Percentiles rank a stretch among this genome's conserved stretches.
These are phyloP conservation scores for Euura lappo DNA, from an alignment of 1,140 invertebrate genomes.

Conservation along the genomic window DNA sequence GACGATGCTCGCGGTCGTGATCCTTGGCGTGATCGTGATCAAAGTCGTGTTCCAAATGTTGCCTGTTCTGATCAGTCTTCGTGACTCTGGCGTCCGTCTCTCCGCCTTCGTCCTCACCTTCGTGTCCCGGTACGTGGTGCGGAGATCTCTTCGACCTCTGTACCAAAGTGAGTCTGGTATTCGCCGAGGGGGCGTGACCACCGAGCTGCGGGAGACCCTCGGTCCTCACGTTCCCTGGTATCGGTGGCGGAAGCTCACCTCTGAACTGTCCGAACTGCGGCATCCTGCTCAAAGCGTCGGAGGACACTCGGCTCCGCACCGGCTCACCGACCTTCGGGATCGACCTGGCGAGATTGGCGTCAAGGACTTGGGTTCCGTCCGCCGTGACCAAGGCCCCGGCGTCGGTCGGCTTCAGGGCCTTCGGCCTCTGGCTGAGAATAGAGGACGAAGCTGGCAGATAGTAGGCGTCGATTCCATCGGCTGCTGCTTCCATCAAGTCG, in stretches of 20 bases:
- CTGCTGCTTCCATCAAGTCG: constrained; percentile 67
- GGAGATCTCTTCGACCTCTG: constrained; percentile 45
- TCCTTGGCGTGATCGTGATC: constrained; percentile 24
- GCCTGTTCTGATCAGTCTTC: constrained; percentile 19
- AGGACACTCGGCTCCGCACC: constrained; percentile 52
- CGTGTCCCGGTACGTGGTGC: constrained; percentile 37
- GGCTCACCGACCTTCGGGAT: constrained; percentile 55
- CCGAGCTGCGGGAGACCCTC: constrained; percentile 22
- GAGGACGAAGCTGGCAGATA: constrained; percentile 67
- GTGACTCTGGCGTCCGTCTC: not conserved
- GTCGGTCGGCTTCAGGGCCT: constrained; percentile 52
- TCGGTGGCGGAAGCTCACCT: constrained; percentile 70
- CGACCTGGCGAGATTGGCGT: constrained; percentile 65
- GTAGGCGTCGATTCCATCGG: constrained; percentile 71
- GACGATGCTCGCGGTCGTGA: constrained; percentile 26
- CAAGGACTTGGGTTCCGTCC: constrained; percentile 74
- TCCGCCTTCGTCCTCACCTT: not conserved
- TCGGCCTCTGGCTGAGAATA: constrained; percentile 46
- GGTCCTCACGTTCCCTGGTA: constrained; percentile 46
- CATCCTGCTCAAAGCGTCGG: constrained; percentile 64
- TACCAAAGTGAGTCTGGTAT: constrained; percentile 30
- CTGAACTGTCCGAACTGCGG: constrained; percentile 75
- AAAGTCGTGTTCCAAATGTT: constrained; percentile 15
- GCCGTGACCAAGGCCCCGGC: constrained; percentile 69
- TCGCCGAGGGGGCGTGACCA: constrained; percentile 20